Percentiles rank a stretch among this genome's conserved stretches.
Evolutionary conservation across 1,140 invertebrate genomes (phyloP).

Genomic region (Ceratitis capitata): DNA sequence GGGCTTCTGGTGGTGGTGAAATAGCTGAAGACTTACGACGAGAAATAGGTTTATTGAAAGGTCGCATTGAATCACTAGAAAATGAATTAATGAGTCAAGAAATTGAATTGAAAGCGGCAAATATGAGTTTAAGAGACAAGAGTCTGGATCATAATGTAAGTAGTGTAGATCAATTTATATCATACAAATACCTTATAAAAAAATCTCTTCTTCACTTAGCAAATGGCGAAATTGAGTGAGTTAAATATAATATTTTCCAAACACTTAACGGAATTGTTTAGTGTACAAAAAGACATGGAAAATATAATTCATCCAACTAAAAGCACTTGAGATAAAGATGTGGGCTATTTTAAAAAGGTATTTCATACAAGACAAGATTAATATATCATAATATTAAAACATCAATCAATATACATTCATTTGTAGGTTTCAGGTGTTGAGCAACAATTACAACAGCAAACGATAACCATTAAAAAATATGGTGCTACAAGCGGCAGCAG

Average conservation of each 20-base stretch:
- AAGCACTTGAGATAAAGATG: constrained; percentile 65
- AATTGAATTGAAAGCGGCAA: constrained; percentile 62
- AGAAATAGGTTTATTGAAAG: constrained; percentile 60
- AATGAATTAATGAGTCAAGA: constrained; percentile 62
- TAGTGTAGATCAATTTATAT: constrained; percentile 15
- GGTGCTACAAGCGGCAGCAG: not conserved
- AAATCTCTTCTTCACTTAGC: constrained; percentile 30
- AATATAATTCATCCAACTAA: constrained; percentile 62
- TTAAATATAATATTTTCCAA: constrained; percentile 61
- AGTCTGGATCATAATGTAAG: constrained; percentile 62
- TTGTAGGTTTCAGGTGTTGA: constrained; percentile 62
- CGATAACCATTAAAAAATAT: constrained; percentile 28
- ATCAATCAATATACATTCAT: not conserved
- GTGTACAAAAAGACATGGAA: constrained; percentile 71
- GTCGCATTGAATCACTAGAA: constrained; percentile 60
- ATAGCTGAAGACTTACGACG: constrained; percentile 62
- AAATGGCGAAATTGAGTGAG: constrained; percentile 62
- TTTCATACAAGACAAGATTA: too few species aligned
- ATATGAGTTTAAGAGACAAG: constrained; percentile 61
- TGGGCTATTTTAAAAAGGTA: constrained; percentile 57
- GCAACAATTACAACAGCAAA: constrained; percentile 44
- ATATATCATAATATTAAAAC: too few species aligned
- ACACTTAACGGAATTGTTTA: constrained; percentile 56
- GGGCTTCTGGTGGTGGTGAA: constrained; percentile 47
- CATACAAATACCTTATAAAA: not conserved